Conservation (phyloP, 2,113 vertebrate species). For the Rhinogobius similis region DNA sequence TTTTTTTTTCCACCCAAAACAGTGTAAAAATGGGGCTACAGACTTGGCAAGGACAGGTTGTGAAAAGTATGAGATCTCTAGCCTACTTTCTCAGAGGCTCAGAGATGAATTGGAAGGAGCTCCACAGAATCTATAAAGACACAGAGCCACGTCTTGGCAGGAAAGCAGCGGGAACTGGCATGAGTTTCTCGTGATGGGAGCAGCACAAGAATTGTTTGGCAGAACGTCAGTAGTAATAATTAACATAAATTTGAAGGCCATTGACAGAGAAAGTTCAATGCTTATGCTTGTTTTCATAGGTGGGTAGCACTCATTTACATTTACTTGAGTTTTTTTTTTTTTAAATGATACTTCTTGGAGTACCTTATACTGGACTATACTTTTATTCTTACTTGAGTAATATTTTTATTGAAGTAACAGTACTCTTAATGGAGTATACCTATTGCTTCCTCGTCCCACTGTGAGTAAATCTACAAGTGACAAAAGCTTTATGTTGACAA, state of each 20-base stretch:
- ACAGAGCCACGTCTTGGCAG: constrained; percentile 20
- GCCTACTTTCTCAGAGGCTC: constrained; percentile 2
- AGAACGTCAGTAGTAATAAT: constrained; percentile 10
- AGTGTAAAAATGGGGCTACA: not conserved
- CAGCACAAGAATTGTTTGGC: constrained; percentile 26
- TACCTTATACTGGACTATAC: no score
- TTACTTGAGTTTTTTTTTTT: no score
- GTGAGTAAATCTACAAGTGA: no score
- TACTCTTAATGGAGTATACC: no score
- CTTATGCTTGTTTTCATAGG: no score
- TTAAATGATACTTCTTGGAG: no score
- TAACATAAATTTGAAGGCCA: constrained; percentile 15
- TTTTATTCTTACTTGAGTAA: no score
- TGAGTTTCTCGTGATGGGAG: constrained; percentile 10
- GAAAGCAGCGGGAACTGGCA: constrained; percentile 10
- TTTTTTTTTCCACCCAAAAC: not conserved
- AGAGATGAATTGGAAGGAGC: not conserved
- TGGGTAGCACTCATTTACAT: no score
- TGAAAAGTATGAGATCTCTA: not conserved
- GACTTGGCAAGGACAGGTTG: not conserved
- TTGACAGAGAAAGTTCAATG: constrained; percentile 3
- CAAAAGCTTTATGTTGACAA: no score
- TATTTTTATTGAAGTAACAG: no score
- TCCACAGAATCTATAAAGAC: constrained; percentile 12
- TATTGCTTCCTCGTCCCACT: no score